These are phyloP conservation scores for Vombatus ursinus DNA, from an alignment of 2,113 vertebrate species.

Conservation along the genomic window DNA sequence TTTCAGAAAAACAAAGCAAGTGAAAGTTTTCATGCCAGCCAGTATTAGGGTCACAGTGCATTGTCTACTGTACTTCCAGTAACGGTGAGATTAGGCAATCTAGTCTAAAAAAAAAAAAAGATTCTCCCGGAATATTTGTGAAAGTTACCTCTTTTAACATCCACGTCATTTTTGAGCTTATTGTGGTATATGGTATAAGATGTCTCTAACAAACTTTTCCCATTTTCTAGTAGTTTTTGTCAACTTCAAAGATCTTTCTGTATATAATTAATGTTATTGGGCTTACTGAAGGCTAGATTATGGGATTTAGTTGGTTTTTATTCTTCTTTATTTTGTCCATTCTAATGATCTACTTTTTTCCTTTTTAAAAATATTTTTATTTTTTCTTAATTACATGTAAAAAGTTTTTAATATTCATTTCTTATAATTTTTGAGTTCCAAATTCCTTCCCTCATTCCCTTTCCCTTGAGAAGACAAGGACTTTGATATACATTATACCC, in stretches of 20 bases:
- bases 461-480: neutral
- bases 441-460: neutral
- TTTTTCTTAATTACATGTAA: too few relatives aligned
- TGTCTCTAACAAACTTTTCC: neutral
- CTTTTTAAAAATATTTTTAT: neutral
- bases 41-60: neutral
- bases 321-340: neutral
- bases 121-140: neutral
- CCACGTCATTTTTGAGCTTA: neutral
- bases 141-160: neutral
- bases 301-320: neutral
- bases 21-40: neutral
- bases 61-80: neutral
- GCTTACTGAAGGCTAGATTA: neutral
- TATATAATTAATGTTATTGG: neutral
- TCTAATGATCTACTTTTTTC: neutral
- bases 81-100: neutral
- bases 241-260: neutral
- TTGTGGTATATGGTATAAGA: neutral
- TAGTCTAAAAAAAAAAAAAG: neutral
- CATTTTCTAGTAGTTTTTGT: neutral
- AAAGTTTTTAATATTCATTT: too few relatives aligned
- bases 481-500: neutral
- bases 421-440: neutral
- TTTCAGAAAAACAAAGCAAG: neutral